Conservation (phyloP, 2,113 vertebrate species). For the Dinomys branickii region DNA sequence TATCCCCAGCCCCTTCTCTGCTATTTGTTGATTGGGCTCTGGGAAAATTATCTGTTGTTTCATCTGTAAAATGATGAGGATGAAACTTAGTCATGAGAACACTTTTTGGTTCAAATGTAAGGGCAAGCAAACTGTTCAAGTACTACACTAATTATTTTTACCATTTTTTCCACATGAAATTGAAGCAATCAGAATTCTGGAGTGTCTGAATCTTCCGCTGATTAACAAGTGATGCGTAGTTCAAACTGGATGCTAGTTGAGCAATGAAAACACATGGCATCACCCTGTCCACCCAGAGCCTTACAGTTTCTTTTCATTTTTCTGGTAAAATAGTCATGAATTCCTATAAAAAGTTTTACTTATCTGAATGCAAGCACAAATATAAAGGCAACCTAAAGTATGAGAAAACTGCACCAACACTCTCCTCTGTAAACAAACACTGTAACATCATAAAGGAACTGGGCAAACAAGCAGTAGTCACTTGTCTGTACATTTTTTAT, state of each 20-base stretch:
- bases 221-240: neutral
- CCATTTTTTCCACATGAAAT: slow-evolving; percentile 38
- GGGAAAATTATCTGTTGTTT: neutral
- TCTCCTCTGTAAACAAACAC: neutral
- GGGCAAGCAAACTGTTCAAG: neutral
- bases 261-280: neutral
- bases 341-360: slow-evolving; percentile 26
- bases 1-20: no score
- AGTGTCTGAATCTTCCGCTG: slow-evolving; percentile 38
- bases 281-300: neutral
- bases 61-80: slow-evolving; percentile 41
- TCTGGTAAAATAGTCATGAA: slow-evolving; percentile 30
- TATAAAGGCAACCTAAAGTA: slow-evolving; percentile 34
- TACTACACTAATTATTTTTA: neutral
- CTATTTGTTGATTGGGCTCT: neutral
- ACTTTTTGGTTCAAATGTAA: slow-evolving; percentile 16
- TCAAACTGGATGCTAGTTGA: neutral
- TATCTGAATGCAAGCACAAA: slow-evolving; percentile 43
- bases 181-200: slow-evolving; percentile 18
- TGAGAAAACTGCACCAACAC: slow-evolving; percentile 20
- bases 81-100: neutral
- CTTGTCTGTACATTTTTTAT: neutral
- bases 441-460: slow-evolving; percentile 3
- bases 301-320: slow-evolving; percentile 26
- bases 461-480: slow-evolving; percentile 31